Conservation (phyloP, 1,140 invertebrate species). For the Drosophila teissieri region DNA sequence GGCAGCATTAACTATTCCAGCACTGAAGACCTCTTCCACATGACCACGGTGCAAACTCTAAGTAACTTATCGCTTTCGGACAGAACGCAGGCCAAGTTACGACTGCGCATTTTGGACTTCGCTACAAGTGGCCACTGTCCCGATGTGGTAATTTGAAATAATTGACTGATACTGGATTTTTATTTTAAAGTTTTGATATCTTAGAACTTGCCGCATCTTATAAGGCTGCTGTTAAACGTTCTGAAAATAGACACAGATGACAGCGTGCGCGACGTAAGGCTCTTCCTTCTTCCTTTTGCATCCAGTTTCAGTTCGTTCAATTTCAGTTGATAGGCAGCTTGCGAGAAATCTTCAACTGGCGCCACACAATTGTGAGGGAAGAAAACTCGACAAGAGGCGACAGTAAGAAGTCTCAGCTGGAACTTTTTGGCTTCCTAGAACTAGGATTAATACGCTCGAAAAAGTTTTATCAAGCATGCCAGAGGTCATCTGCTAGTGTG, state of each 20-base stretch:
- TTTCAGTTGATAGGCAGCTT: slow-evolving; percentile 65
- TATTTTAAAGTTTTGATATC: neutral
- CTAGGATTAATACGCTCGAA: slow-evolving; percentile 72
- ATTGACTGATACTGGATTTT: neutral
- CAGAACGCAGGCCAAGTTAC: slow-evolving; percentile 54
- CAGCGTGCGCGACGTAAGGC: slow-evolving; percentile 57
- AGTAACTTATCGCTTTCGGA: slow-evolving; percentile 67
- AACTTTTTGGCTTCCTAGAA: slow-evolving; percentile 67
- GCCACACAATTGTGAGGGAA: slow-evolving; percentile 16
- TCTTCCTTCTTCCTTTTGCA: neutral
- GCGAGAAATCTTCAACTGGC: slow-evolving; percentile 70
- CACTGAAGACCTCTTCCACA: slow-evolving; percentile 65
- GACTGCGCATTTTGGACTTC: slow-evolving; percentile 63
- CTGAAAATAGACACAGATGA: slow-evolving; percentile 73
- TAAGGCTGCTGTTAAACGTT: slow-evolving; percentile 70
- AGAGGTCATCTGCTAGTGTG: slow-evolving; percentile 57
- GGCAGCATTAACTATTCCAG: slow-evolving; percentile 67
- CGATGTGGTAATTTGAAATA: slow-evolving; percentile 36
- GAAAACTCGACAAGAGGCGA: slow-evolving; percentile 19
- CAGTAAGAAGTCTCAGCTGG: slow-evolving; percentile 59
- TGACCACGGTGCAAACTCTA: slow-evolving; percentile 65
- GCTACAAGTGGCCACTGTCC: slow-evolving; percentile 67
- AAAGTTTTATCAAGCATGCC: slow-evolving; percentile 74
- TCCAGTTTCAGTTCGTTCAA: neutral
- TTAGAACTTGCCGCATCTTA: slow-evolving; percentile 63